Base-by-base conservation (phyloP, 1,140 invertebrate species). In the Arion vulgaris region DNA sequence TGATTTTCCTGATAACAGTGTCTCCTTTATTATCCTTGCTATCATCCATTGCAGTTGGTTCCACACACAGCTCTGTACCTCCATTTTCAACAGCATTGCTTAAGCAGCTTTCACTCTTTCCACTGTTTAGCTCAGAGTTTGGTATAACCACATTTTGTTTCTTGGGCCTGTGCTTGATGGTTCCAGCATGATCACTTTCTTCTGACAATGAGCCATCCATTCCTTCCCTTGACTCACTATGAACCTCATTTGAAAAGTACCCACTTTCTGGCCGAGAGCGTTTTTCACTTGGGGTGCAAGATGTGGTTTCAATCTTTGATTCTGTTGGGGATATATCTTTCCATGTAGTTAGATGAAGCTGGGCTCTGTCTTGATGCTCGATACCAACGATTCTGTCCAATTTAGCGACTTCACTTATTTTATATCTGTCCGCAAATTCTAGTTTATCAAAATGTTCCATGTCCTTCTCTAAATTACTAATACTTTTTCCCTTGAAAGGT, bases 201-300 rank as follows among this genome's bases (percentile, higher is more conserved):
- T 84, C 85, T 32, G 82, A 78, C 23, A 75, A 66, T 2, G 74
- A 84, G 13, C 81, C 84, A 72, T 86, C 87, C 41, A 85, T 83
- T 32, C 80, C 84, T 76, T 86, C 84, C 38, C 85, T 73, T 45
- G 75, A 86, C 73, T 84, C 87, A 71, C 83, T 85, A 77, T 84
- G 86, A 19, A 86, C 87, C 73, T 83, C 86, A 83, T 88, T 87
- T 72, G 84, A 88, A 83, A 77, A 88, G 81, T 84, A 87, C 38
- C 77, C 85, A 77, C 85, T 84, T 45, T 86, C 84, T n/a, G 74
- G 83, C 23, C 77, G 32, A 19, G 71, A 73, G 11, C 38, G 51
- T 32, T n/a, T 49, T 34, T 80, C 68, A 71, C 1, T 51, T 9
- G 2, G 17, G 1, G 7, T 7, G 38, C 34, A 71, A 66, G 76